Percentiles rank a stretch among this genome's conserved stretches.
Evolutionary conservation across 2,113 vertebrate species (phyloP).

Genomic region (Platanista minor): DNA sequence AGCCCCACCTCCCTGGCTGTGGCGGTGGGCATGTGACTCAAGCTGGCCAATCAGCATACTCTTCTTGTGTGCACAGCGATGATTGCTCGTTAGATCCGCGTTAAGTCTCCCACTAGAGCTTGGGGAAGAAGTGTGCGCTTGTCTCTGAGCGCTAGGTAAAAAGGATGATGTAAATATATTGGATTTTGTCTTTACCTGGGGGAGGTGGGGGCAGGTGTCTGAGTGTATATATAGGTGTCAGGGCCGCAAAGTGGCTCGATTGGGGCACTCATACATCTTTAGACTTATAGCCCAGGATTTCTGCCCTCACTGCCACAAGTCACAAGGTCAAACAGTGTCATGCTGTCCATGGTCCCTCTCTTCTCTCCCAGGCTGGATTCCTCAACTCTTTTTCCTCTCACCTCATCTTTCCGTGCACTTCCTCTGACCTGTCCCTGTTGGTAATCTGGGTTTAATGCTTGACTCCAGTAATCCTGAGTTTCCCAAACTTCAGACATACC

Average conservation of each 20-base stretch:
- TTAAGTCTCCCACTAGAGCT: not conserved
- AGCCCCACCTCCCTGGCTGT: not conserved
- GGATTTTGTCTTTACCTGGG: too few relatives aligned
- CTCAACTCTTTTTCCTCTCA: not conserved
- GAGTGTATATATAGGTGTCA: accelerated
- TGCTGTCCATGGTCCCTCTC: too few relatives aligned
- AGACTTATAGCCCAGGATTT: not conserved
- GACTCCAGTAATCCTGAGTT: not conserved
- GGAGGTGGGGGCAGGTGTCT: not conserved
- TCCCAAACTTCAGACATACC: not conserved
- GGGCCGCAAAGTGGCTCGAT: not conserved
- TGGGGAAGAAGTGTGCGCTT: not conserved
- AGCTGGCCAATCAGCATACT: not conserved
- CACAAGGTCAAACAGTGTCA: not conserved
- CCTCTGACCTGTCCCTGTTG: not conserved
- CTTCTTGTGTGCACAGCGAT: not conserved
- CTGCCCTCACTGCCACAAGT: not conserved
- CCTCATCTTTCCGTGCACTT: not conserved
- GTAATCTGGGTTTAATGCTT: not conserved
- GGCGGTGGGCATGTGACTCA: too few relatives aligned
- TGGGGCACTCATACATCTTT: not conserved
- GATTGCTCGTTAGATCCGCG: too few relatives aligned
- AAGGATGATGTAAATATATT: not conserved
- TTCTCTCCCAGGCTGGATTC: not conserved
- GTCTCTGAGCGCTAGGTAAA: not conserved